A percentile compares a stretch with the other conserved stretches of the same genome.
Conservation (phyloP, 2,113 vertebrate genomes). For the Thamnophis sirtalis region DNA sequence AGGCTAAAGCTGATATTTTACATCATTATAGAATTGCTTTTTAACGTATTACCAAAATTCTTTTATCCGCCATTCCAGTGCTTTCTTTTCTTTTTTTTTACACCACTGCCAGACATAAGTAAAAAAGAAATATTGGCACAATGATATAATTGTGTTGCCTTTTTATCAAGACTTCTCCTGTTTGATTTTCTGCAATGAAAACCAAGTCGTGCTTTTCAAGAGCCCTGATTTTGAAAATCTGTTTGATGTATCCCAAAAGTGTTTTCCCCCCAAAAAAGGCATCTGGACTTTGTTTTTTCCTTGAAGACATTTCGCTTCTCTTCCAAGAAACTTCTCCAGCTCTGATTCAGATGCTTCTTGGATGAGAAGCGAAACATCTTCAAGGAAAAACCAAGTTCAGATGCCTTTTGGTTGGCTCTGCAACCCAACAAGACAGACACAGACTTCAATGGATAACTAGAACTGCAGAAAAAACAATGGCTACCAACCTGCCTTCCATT, state of each 20-base stretch:
- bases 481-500: too few relatives aligned
- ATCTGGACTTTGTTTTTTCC: too few relatives aligned
- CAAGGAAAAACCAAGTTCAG: neutral
- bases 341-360: neutral
- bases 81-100: neutral
- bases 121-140: neutral
- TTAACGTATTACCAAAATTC: neutral
- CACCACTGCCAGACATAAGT: neutral
- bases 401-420: neutral
- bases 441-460: too few relatives aligned
- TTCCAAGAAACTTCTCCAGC: too few relatives aligned
- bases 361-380: neutral
- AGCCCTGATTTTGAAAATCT: neutral
- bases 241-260: neutral
- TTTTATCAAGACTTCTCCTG: neutral
- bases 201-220: neutral
- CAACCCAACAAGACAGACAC: too few relatives aligned
- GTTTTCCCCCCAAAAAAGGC: too few relatives aligned
- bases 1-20: neutral
- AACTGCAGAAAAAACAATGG: too few relatives aligned
- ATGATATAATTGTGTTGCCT: neutral
- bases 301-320: too few relatives aligned
- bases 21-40: neutral
- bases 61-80: neutral
- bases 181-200: neutral